A percentile compares a stretch with the other conserved stretches of the same genome.
phyloP scores from a whole-genome alignment of 1,140 invertebrate species.

The Rhynchophorus ferrugineus region DNA sequence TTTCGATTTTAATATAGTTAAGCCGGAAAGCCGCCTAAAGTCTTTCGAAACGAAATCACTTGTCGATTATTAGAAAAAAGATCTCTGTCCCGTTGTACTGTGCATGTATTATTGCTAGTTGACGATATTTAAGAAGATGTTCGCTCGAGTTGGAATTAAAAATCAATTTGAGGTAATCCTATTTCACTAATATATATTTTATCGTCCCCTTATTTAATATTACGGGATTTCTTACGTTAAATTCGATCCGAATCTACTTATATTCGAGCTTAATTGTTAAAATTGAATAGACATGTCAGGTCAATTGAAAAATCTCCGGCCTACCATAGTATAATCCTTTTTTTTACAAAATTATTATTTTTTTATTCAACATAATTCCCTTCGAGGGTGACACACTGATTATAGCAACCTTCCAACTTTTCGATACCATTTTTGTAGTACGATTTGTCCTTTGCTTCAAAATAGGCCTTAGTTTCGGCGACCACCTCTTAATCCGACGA shows the following conservation, averaged over 20 bases:
- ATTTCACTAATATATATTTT: background rate
- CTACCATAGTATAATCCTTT: too few species aligned
- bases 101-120: background rate
- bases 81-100: background rate
- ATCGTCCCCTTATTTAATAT: background rate
- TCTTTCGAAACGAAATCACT: background rate
- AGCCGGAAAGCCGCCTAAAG: background rate
- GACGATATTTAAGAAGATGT: background rate
- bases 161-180: background rate
- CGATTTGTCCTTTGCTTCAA: too few species aligned
- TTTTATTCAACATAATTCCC: too few species aligned
- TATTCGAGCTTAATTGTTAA: background rate
- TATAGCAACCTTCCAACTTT: too few species aligned
- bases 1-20: background rate
- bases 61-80: background rate
- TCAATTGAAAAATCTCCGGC: too few species aligned
- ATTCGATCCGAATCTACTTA: background rate
- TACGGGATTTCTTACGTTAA: background rate
- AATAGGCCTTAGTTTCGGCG: too few species aligned
- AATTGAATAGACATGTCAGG: background rate
- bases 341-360: too few species aligned
- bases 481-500: too few species aligned
- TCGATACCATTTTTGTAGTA: too few species aligned
- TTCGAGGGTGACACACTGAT: too few species aligned
- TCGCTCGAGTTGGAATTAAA: background rate